Evolutionary conservation across 2,797 vertebrate species (phyloP).

Genomic region (Periparus ater): DNA sequence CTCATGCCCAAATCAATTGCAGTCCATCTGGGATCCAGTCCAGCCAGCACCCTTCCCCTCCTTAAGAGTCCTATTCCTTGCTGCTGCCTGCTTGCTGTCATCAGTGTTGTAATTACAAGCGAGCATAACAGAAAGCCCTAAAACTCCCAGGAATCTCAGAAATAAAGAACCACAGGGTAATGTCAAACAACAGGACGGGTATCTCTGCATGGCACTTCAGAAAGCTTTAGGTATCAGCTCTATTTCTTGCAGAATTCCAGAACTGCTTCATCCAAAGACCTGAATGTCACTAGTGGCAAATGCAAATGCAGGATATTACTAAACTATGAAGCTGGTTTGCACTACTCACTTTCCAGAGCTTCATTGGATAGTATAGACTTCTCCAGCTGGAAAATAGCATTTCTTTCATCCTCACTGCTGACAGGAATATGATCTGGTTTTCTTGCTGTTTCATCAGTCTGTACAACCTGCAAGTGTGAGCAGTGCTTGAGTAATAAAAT

Average conservation of each 20-base stretch:
- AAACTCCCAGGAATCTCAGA: background rate
- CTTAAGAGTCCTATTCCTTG: background rate
- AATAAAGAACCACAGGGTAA: background rate
- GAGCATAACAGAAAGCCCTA: background rate
- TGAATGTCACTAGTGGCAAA: background rate
- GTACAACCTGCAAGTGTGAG: conserved; percentile 82
- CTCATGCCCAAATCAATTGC: background rate
- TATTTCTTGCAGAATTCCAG: background rate
- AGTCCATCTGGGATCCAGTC: background rate
- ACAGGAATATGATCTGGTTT: conserved; percentile 89
- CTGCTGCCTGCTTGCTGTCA: background rate
- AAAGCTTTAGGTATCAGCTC: background rate
- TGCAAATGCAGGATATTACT: background rate
- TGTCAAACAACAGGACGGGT: background rate
- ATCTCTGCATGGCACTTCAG: background rate
- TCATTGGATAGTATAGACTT: conserved; percentile 79
- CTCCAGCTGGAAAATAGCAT: conserved; percentile 88
- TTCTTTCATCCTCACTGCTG: conserved; percentile 94
- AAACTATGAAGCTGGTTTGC: background rate
- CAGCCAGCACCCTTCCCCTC: background rate
- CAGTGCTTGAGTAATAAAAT: background rate
- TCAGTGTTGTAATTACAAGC: background rate
- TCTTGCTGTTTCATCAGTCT: conserved; percentile 92
- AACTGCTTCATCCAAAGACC: background rate
- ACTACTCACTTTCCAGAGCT: conserved; percentile 83